phyloP scores from a whole-genome alignment of 2,888 invertebrate species.

The Nasonia oneida region DNA sequence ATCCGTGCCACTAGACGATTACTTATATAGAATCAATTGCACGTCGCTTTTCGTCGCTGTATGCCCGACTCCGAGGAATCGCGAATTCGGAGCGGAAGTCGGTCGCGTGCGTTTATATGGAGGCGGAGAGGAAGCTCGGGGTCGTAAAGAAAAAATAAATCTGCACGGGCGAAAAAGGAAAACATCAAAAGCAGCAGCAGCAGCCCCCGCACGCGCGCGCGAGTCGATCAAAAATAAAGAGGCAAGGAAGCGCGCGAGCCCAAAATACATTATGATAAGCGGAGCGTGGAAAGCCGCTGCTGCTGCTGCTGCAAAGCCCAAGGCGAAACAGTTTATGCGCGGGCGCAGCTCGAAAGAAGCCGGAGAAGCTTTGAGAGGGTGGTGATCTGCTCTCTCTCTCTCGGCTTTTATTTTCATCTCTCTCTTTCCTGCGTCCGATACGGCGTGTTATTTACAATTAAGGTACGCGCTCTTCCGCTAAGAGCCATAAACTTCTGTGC shows the following conservation, averaged over 20 bases:
- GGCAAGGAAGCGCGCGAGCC: slow-evolving; percentile 48
- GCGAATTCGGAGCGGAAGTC: slow-evolving; percentile 31
- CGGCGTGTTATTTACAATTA: slow-evolving; percentile 3
- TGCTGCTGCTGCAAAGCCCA: slow-evolving; percentile 38
- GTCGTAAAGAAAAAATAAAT: slow-evolving; percentile 56
- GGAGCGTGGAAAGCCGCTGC: slow-evolving; percentile 41
- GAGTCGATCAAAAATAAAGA: slow-evolving; percentile 62
- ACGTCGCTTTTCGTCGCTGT: too few species aligned
- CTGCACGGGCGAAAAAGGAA: slow-evolving; percentile 45
- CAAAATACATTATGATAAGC: slow-evolving; percentile 63
- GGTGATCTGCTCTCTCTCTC: neutral
- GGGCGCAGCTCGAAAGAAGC: slow-evolving; percentile 6
- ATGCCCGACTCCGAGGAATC: neutral
- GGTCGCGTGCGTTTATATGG: neutral
- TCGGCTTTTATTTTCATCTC: slow-evolving; percentile 1
- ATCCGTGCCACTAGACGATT: too few species aligned
- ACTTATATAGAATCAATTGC: too few species aligned
- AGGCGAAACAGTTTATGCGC: slow-evolving; percentile 60
- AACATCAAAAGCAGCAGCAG: slow-evolving; percentile 46
- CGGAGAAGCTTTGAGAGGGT: neutral
- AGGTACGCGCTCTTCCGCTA: neutral
- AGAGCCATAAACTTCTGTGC: neutral
- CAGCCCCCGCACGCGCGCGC: neutral
- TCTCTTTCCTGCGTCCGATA: neutral
- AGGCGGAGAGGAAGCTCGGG: neutral